Percentiles rank a stretch among this genome's conserved stretches.
These are phyloP conservation scores for Aphelenchoides fujianensis DNA, from an alignment of 1,140 invertebrate genomes.

Conservation along the genomic window DNA sequence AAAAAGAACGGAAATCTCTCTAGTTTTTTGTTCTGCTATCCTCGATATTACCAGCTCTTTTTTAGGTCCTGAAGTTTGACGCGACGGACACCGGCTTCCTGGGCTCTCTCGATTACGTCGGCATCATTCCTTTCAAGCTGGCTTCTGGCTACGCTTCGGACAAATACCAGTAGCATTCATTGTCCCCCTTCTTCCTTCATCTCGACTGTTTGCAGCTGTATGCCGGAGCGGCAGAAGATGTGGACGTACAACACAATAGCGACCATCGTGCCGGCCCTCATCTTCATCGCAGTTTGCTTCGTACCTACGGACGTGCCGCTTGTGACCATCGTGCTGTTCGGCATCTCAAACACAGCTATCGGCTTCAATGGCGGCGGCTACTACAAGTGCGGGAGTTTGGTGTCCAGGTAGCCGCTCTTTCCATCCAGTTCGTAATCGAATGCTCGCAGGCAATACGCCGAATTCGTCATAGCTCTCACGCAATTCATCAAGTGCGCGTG, in stretches of 20 bases:
- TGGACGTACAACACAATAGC: slow-evolving; percentile 39
- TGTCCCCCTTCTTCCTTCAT: too few relatives aligned
- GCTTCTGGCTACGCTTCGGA: slow-evolving; percentile 24
- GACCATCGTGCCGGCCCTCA: slow-evolving; percentile 34
- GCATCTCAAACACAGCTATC: slow-evolving; percentile 30
- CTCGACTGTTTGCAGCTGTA: slow-evolving; percentile 32
- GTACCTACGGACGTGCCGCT: slow-evolving; percentile 29
- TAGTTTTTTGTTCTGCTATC: too few relatives aligned
- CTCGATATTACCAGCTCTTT: slow-evolving; percentile 9
- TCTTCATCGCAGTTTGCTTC: slow-evolving; percentile 31
- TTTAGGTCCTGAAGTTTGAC: slow-evolving; percentile 24
- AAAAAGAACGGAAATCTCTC: too few relatives aligned
- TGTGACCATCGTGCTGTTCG: slow-evolving; percentile 34
- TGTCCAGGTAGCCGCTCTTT: slow-evolving; percentile 18
- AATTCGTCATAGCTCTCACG: slow-evolving; percentile 30
- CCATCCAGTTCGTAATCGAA: background rate
- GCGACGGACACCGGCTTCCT: slow-evolving; percentile 6
- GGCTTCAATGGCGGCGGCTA: slow-evolving; percentile 45
- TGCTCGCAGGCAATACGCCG: slow-evolving; percentile 16
- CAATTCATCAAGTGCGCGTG: slow-evolving; percentile 31
- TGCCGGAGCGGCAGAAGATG: slow-evolving; percentile 39
- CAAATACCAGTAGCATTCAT: slow-evolving; percentile 24
- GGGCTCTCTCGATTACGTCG: background rate
- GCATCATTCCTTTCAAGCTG: slow-evolving; percentile 9
- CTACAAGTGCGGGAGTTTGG: slow-evolving; percentile 47